These are phyloP conservation scores for Carterocephalus palaemon DNA, from an alignment of 2,888 invertebrate genomes.

Conservation along the genomic window DNA sequence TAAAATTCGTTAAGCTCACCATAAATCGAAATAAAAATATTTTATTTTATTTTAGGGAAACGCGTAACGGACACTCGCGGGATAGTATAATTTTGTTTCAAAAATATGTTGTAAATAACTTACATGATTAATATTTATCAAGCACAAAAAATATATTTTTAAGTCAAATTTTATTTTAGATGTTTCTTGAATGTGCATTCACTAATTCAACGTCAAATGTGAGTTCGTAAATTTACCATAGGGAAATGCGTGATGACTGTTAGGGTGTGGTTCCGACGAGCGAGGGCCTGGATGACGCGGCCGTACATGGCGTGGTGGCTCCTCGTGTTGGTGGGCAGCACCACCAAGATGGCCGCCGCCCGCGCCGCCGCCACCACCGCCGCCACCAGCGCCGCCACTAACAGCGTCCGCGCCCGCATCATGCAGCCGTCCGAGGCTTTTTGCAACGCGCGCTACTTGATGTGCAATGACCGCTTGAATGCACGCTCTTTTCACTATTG, in stretches of 20 bases:
- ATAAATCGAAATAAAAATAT: no score
- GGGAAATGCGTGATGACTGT: constrained; percentile 72
- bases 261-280: constrained; percentile 59
- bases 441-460: constrained; percentile 38
- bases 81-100: no score
- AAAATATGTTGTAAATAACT: no score
- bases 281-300: constrained; percentile 65
- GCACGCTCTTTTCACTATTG: constrained; percentile 6
- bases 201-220: background rate
- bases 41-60: no score
- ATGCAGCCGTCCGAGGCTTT: constrained; percentile 53
- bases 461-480: constrained; percentile 8
- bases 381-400: constrained; percentile 46
- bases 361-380: constrained; percentile 45
- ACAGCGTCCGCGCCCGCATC: constrained; percentile 64
- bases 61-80: no score
- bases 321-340: constrained; percentile 73
- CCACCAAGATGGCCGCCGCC: constrained; percentile 65
- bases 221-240: constrained; percentile 56
- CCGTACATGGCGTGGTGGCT: constrained; percentile 78
- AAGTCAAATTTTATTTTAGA: no score
- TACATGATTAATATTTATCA: no score
- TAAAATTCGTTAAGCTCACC: no score
- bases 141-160: no score
- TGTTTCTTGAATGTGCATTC: no score